These are phyloP conservation scores for Microctonus aethiopoides DNA, from an alignment of 2,888 invertebrate genomes.

Conservation along the genomic window DNA sequence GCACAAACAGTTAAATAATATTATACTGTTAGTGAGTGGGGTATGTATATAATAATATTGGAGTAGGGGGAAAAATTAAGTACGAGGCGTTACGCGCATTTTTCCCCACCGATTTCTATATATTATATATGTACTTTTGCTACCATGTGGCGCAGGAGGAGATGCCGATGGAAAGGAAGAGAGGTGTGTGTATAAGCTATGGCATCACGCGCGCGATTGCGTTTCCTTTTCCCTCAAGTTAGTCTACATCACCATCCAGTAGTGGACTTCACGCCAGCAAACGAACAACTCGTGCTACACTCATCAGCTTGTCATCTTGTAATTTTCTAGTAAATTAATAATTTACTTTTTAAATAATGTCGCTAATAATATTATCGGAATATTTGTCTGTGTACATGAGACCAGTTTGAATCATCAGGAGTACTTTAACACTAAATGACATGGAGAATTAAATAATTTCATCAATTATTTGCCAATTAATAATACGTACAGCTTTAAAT, in stretches of 20 bases:
- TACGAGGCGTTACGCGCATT: background rate
- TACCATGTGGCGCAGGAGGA: background rate
- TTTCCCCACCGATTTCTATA: background rate
- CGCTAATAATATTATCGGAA: background rate
- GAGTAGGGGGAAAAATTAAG: background rate
- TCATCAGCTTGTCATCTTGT: background rate
- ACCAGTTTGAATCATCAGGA: too few relatives aligned
- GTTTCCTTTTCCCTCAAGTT: constrained; percentile 20
- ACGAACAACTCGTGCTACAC: constrained; percentile 12
- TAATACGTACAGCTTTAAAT: too few relatives aligned
- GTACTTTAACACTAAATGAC: too few relatives aligned
- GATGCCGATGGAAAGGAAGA: constrained; percentile 18
- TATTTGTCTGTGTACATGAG: too few relatives aligned
- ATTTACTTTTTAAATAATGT: background rate
- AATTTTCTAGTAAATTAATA: background rate
- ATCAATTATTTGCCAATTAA: too few relatives aligned
- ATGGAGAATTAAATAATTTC: too few relatives aligned
- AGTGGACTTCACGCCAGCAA: constrained; percentile 25
- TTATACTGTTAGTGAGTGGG: background rate
- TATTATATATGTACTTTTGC: background rate
- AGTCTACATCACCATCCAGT: constrained; percentile 17
- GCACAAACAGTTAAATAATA: background rate
- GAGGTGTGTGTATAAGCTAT: constrained; percentile 12
- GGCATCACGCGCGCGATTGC: constrained; percentile 20
- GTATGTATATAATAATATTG: background rate